A percentile compares a stretch with the other conserved stretches of the same genome.
Evolutionary conservation across 2,888 invertebrate genomes (phyloP).

Genomic region (Drosophila pegasa): DNA sequence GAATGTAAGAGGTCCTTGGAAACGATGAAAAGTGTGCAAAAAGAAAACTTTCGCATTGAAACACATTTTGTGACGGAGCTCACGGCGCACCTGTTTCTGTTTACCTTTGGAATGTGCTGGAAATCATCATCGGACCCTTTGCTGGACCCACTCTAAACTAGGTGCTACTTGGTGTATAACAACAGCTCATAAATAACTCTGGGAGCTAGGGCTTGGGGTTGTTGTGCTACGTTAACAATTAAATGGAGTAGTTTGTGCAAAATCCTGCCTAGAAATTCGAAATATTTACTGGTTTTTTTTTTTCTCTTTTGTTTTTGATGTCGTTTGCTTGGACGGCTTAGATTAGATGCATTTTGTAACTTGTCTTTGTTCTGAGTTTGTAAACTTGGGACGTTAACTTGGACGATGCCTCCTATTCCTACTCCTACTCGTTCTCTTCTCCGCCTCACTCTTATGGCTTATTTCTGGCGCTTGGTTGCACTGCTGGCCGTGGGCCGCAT

Average conservation of each 20-base stretch:
- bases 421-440: not conserved
- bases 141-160: conserved; percentile 62
- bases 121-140: conserved; percentile 35
- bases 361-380: conserved; percentile 42
- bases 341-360: conserved; percentile 67
- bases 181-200: conserved; percentile 46
- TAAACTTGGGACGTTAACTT: conserved; percentile 67
- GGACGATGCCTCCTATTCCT: conserved; percentile 30
- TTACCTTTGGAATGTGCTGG: conserved; percentile 62
- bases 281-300: conserved; percentile 29
- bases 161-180: conserved; percentile 45
- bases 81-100: conserved; percentile 37
- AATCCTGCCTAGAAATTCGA: conserved; percentile 79
- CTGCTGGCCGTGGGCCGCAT: conserved; percentile 96
- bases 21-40: conserved; percentile 34
- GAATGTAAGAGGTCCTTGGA: conserved; percentile 58
- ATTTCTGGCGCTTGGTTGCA: conserved; percentile 88
- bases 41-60: conserved; percentile 47
- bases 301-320: conserved; percentile 32
- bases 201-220: conserved; percentile 26
- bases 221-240: conserved; percentile 58
- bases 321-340: conserved; percentile 71
- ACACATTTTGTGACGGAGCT: conserved; percentile 57
- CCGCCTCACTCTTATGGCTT: conserved; percentile 4
- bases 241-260: conserved; percentile 43